These are phyloP conservation scores for Euzophera pinguis DNA, from an alignment of 2,888 invertebrate species.

Conservation along the genomic window DNA sequence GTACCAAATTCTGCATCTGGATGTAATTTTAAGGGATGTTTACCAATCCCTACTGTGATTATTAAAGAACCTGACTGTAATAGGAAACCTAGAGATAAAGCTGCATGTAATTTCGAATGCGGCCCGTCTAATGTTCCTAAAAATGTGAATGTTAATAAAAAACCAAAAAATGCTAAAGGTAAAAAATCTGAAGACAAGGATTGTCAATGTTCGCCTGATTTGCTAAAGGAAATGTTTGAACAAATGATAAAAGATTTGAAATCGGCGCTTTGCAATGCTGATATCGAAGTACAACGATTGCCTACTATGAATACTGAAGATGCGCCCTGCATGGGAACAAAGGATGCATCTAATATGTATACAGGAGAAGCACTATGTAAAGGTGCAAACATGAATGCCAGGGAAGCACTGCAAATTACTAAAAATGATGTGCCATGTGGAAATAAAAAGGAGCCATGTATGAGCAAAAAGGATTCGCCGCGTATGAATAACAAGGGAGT, in stretches of 20 bases:
- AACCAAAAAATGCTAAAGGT: not conserved
- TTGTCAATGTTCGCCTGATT: constrained; percentile 7
- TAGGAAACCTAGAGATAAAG: not conserved
- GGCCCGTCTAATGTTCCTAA: too few species aligned
- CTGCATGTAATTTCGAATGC: too few species aligned
- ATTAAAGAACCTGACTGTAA: not conserved
- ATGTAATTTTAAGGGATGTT: not conserved
- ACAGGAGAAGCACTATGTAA: too few species aligned
- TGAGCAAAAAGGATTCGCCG: too few species aligned
- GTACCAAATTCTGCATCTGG: not conserved
- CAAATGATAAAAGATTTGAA: not conserved
- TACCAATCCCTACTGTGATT: not conserved
- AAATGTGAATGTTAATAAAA: not conserved
- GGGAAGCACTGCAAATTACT: too few species aligned
- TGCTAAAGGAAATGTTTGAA: constrained; percentile 11
- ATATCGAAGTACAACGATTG: not conserved
- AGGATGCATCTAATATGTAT: too few species aligned
- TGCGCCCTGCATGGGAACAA: too few species aligned
- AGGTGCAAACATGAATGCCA: too few species aligned
- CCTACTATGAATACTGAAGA: too few species aligned
- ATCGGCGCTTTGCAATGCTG: not conserved
- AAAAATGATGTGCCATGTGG: too few species aligned
- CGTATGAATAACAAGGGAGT: too few species aligned
- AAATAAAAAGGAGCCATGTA: too few species aligned
- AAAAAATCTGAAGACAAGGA: not conserved